These are phyloP conservation scores for Gavia stellata DNA, from an alignment of 2,113 vertebrate species.

Conservation along the genomic window DNA sequence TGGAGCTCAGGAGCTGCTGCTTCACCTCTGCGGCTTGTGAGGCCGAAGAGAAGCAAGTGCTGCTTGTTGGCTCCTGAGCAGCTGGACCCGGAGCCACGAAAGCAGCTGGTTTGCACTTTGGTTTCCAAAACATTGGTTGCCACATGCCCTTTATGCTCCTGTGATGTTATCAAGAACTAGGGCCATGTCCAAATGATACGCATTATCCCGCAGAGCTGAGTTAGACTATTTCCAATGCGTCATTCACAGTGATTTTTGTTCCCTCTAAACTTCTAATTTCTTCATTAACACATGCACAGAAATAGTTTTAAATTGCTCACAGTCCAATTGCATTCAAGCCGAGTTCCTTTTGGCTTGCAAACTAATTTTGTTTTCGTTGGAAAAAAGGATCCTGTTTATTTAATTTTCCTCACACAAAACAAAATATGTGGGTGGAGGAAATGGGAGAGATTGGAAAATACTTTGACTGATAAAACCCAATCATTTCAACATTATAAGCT, in stretches of 20 bases:
- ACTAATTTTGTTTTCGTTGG: background rate
- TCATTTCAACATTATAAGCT: background rate
- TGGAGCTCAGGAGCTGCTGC: background rate
- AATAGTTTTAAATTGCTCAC: background rate
- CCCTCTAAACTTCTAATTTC: background rate
- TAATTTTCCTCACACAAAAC: conserved; percentile 11
- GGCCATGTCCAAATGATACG: background rate
- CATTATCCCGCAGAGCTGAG: background rate
- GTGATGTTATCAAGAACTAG: background rate
- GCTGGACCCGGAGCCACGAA: background rate
- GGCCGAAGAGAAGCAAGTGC: background rate
- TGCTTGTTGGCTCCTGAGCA: background rate
- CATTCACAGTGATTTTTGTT: background rate
- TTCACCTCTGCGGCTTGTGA: background rate
- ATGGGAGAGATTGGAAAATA: conserved; percentile 33
- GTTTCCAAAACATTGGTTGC: background rate
- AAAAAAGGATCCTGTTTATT: conserved; percentile 35
- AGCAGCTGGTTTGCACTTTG: background rate
- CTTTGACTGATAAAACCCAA: conserved; percentile 7
- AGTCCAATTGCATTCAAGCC: background rate
- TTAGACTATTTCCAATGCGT: background rate
- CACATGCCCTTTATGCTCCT: background rate
- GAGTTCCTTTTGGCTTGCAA: background rate
- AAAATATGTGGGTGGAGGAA: conserved; percentile 43
- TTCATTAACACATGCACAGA: background rate